phyloP scores from a whole-genome alignment of 2,113 vertebrate genomes.

The Vidua macroura region DNA sequence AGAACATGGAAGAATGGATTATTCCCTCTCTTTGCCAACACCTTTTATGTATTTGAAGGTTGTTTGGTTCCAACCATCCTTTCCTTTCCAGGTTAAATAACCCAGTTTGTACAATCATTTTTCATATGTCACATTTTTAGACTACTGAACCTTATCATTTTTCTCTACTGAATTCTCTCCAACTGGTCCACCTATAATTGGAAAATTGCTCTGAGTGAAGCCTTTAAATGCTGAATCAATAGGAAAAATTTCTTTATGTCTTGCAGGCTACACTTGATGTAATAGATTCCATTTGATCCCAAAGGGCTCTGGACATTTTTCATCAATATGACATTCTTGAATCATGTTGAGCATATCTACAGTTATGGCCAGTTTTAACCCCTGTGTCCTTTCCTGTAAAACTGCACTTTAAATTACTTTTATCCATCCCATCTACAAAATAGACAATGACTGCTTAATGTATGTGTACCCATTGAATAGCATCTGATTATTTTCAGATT shows the following conservation, averaged over 20 bases:
- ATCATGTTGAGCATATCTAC: neutral
- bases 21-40: neutral
- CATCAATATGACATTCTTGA: neutral
- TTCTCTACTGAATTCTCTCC: slow-evolving; percentile 11
- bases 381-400: neutral
- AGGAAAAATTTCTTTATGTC: slow-evolving; percentile 7
- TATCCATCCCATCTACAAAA: neutral
- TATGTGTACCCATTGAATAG: neutral
- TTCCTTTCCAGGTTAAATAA: slow-evolving; percentile 27
- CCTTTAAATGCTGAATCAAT: slow-evolving; percentile 41
- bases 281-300: slow-evolving; percentile 1
- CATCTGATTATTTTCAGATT: neutral
- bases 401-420: neutral
- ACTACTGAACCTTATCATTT: neutral
- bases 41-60: neutral
- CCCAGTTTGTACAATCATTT: neutral
- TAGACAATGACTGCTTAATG: neutral
- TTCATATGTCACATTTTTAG: slow-evolving; percentile 1
- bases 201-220: slow-evolving; percentile 27
- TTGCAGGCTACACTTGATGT: neutral
- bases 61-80: neutral
- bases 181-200: slow-evolving; percentile 7
- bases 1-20: neutral
- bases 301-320: neutral
- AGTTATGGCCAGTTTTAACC: neutral